A percentile compares a stretch with the other conserved stretches of the same genome.
These are phyloP conservation scores for Acheta domesticus DNA, from an alignment of 2,888 invertebrate species.

Conservation along the genomic window DNA sequence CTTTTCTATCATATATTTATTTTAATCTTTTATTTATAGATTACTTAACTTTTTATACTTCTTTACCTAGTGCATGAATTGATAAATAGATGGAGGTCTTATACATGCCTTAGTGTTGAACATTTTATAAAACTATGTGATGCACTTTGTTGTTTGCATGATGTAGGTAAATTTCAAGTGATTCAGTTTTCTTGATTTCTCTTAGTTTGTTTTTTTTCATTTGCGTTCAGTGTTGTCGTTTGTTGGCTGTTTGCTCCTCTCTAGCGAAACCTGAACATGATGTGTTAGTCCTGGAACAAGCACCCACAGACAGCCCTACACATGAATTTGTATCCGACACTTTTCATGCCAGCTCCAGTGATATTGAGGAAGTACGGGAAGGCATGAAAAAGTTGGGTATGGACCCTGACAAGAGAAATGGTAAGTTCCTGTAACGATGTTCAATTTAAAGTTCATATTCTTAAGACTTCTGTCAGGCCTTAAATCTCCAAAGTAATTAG, in stretches of 20 bases:
- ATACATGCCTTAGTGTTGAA: too few relatives aligned
- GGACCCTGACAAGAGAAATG: conserved; percentile 47
- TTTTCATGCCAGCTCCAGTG: conserved; percentile 62
- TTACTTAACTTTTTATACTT: too few relatives aligned
- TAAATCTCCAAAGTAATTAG: too few relatives aligned
- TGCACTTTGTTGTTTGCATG: background rate
- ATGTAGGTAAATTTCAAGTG: conserved; percentile 38
- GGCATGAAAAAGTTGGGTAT: conserved; percentile 71
- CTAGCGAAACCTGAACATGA: conserved; percentile 34
- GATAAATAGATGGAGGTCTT: too few relatives aligned
- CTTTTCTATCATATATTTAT: too few relatives aligned
- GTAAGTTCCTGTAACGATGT: conserved; percentile 29
- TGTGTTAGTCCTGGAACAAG: conserved; percentile 29
- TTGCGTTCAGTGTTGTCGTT: conserved; percentile 12
- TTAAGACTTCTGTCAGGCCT: background rate
- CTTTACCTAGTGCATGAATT: too few relatives aligned
- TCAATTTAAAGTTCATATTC: background rate
- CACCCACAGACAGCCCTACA: conserved; percentile 43
- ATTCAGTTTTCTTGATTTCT: conserved; percentile 48
- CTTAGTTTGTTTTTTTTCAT: conserved; percentile 25
- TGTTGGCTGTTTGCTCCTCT: conserved; percentile 32
- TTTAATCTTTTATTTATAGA: too few relatives aligned
- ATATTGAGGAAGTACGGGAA: conserved; percentile 69
- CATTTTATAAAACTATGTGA: too few relatives aligned
- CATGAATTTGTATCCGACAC: conserved; percentile 77